phyloP scores from a whole-genome alignment of 2,888 invertebrate species.

The Leptopilina myrica region DNA sequence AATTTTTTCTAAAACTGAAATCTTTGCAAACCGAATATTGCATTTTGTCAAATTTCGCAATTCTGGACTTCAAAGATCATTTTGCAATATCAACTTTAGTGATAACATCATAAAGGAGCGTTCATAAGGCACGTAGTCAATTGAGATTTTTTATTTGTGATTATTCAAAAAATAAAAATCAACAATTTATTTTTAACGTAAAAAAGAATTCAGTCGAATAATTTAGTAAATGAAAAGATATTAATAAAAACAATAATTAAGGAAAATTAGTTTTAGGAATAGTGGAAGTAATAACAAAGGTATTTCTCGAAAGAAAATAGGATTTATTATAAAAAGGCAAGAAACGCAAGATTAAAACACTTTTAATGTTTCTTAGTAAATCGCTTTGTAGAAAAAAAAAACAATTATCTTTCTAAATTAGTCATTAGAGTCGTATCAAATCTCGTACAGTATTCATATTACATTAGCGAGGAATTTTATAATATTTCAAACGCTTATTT shows the following conservation, averaged over 20 bases:
- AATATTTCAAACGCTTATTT: conserved; percentile 10
- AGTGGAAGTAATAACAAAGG: not conserved
- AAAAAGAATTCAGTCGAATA: no score
- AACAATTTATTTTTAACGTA: not conserved
- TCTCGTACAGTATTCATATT: not conserved
- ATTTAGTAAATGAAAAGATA: not conserved
- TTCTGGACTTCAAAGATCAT: no score
- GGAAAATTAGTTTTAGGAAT: not conserved
- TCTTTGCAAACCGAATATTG: not conserved
- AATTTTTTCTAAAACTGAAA: not conserved
- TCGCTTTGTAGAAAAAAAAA: conserved; percentile 24
- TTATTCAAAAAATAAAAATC: not conserved
- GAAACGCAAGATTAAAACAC: conserved; percentile 30
- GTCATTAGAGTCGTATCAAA: conserved; percentile 4
- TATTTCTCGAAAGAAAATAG: conserved; percentile 24
- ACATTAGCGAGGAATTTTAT: conserved; percentile 12
- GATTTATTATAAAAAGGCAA: conserved; percentile 37
- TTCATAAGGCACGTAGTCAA: not conserved
- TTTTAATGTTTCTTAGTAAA: conserved; percentile 15
- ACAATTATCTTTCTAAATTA: conserved; percentile 36
- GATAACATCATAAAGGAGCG: not conserved
- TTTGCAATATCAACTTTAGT: not conserved
- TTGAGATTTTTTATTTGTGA: not conserved
- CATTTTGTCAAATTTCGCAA: no score
- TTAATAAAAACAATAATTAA: not conserved